Conservation (phyloP, 2,113 vertebrate species). For the Sylvilagus bachmani region DNA sequence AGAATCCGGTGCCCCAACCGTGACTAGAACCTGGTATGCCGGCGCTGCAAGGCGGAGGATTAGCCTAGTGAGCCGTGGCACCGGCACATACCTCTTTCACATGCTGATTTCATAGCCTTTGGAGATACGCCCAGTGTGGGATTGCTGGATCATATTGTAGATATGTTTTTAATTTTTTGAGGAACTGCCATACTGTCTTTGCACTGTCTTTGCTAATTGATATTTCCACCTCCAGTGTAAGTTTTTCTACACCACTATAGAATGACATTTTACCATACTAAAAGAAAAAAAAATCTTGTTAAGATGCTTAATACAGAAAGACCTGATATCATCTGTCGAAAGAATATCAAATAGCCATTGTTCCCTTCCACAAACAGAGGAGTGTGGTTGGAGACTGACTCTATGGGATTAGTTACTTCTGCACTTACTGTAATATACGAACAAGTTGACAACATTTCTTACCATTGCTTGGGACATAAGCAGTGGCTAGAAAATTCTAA, state of each 20-base stretch:
- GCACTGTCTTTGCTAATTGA: background rate
- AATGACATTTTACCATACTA: background rate
- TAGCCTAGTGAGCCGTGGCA: too few species aligned
- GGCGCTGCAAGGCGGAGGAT: too few species aligned
- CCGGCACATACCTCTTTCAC: too few species aligned
- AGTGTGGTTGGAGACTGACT: background rate
- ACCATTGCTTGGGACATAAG: background rate
- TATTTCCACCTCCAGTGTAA: background rate
- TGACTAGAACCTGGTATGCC: too few species aligned
- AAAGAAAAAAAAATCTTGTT: conserved; percentile 42
- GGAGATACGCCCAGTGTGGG: background rate
- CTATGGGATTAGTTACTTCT: conserved; percentile 24
- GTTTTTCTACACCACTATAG: background rate
- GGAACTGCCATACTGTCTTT: background rate
- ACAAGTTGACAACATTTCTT: background rate
- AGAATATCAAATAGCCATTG: background rate
- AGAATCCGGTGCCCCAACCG: too few species aligned
- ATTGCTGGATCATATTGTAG: background rate
- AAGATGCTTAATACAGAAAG: conserved; percentile 48
- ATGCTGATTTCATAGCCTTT: background rate
- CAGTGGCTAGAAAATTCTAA: conserved; percentile 72
- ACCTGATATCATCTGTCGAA: background rate
- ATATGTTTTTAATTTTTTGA: conserved; percentile 41
- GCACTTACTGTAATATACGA: background rate
- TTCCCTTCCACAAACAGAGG: background rate